These are phyloP conservation scores for Falcaria lacertinaria DNA, from an alignment of 2,888 invertebrate species.

Conservation along the genomic window DNA sequence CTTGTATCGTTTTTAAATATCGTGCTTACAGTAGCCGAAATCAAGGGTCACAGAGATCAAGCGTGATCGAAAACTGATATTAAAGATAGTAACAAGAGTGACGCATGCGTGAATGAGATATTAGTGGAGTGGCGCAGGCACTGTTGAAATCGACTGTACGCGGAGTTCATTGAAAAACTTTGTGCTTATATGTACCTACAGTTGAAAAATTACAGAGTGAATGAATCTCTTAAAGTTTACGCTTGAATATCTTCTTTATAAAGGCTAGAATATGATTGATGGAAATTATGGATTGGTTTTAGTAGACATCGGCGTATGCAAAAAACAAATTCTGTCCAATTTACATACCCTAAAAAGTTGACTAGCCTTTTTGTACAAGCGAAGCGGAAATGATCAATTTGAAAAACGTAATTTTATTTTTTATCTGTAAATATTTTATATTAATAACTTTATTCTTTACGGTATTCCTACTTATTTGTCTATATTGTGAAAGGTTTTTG, in stretches of 20 bases:
- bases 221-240: neutral
- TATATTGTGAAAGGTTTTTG: too few relatives aligned
- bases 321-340: too few relatives aligned
- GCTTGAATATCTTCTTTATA: neutral
- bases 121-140: constrained; percentile 56
- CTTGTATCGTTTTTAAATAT: constrained; percentile 34
- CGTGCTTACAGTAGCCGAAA: constrained; percentile 76
- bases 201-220: neutral
- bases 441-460: too few relatives aligned
- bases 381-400: too few relatives aligned
- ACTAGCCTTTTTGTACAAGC: neutral
- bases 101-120: constrained; percentile 75
- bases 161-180: constrained; percentile 5
- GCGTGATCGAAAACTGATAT: constrained; percentile 75
- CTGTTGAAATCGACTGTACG: constrained; percentile 34
- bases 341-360: too few relatives aligned
- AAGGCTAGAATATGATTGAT: neutral
- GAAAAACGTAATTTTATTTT: too few relatives aligned
- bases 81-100: constrained; percentile 64
- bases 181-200: constrained; percentile 1
- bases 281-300: neutral
- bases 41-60: constrained; percentile 74
- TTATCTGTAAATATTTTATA: too few relatives aligned
- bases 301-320: too few relatives aligned
- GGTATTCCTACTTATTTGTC: too few relatives aligned